Evolutionary conservation across 2,797 vertebrate species (phyloP), one percentile per base, ranked within the genome.

Genomic region (Siniperca obscura): DNA sequence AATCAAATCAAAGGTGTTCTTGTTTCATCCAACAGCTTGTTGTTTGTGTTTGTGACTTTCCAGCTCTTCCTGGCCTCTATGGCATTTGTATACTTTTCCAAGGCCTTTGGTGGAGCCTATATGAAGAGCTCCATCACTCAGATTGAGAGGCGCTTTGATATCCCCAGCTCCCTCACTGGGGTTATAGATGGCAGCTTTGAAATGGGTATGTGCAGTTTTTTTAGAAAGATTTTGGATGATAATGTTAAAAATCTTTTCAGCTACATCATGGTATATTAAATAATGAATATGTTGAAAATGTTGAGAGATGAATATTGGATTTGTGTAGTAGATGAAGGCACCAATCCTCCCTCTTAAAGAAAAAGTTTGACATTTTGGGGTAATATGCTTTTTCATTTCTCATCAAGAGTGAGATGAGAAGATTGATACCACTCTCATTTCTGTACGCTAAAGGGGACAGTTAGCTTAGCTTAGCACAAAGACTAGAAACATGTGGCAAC

Each of bases 181-280:
- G 94, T 97, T 61, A 97, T 98, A 76, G 98, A 98, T 62, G 97
- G 97, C 86, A 97, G 97, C 89, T 99, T 99, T 80, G 98, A 99
- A 95, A 97, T 98, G 78, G 98, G 98, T 99, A 95, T 89, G 90
- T 71, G 0, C 9, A 22, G 1, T 34, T 27, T 55, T 5, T 36
- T 7, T 44, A 12, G 2, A 50, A 5, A 22, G 3, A 36, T 60
- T 40, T 12, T 14, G 9, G 12, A 53, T 40, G 2, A 2, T 19
- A 16, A 46, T 36, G 10, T 42, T 36, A n/a, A 21, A 48, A 46
- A 3, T 42, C 44, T 46, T 52, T 38, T 42, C 12, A 48, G 25
- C 27, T 34, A 6, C 3, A 27, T 56, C 21, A 40, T n/a, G 59
- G 16, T 60, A 36, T 46, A 27, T n/a, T 48, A 44, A 46, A 44